Evolutionary conservation across 2,888 invertebrate genomes (phyloP).

Genomic region (Pinctada fucata): DNA sequence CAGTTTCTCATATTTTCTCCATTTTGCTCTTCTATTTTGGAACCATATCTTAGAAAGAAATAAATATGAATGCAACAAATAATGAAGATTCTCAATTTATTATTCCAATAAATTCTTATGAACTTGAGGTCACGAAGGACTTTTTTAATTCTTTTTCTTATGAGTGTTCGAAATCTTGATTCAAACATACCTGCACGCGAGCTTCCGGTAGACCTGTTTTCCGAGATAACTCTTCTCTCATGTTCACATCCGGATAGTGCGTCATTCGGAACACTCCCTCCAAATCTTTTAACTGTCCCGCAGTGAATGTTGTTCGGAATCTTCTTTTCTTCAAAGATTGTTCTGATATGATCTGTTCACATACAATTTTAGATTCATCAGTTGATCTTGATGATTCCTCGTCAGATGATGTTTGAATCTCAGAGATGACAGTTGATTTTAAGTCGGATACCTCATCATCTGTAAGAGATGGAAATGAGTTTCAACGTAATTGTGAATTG

Average conservation of each 20-base stretch:
- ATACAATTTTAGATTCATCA: too few relatives aligned
- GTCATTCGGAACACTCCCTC: slow-evolving; percentile 70
- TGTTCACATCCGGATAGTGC: slow-evolving; percentile 72
- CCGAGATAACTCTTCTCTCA: slow-evolving; percentile 65
- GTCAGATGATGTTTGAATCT: too few relatives aligned
- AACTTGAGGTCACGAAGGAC: too few relatives aligned
- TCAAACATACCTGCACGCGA: slow-evolving; percentile 61
- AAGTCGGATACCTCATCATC: too few relatives aligned
- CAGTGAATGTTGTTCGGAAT: slow-evolving; percentile 70
- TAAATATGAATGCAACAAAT: background rate
- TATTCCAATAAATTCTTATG: too few relatives aligned
- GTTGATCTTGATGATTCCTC: too few relatives aligned
- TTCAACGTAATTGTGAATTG: too few relatives aligned
- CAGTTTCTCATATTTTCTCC: slow-evolving; percentile 71
- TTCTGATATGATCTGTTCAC: too few relatives aligned
- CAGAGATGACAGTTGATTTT: too few relatives aligned
- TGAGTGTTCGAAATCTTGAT: too few relatives aligned
- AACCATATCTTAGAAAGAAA: slow-evolving; percentile 67
- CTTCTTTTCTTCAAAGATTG: slow-evolving; percentile 40
- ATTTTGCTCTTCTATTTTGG: slow-evolving; percentile 71
- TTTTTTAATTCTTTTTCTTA: too few relatives aligned
- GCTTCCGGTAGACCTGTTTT: slow-evolving; percentile 69
- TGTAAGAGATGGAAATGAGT: too few relatives aligned
- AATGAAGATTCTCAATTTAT: background rate
- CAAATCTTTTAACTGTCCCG: slow-evolving; percentile 65